A percentile compares a stretch with the other conserved stretches of the same genome.
These are phyloP conservation scores for Arenaria interpres DNA, from an alignment of 2,113 vertebrate species.

Conservation along the genomic window DNA sequence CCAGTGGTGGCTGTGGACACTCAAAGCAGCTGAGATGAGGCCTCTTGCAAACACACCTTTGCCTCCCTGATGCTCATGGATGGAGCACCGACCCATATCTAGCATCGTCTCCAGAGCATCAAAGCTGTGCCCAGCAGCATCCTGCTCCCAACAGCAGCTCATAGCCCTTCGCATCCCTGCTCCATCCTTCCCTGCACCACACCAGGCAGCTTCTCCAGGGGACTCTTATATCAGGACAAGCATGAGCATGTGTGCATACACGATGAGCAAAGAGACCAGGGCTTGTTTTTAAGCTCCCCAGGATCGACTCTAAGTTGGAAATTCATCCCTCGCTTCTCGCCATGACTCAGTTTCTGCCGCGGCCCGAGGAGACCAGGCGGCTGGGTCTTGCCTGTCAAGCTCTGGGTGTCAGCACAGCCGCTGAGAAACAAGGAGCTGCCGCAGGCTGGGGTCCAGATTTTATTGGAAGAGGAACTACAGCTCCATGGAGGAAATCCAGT, in stretches of 20 bases:
- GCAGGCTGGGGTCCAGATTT: neutral
- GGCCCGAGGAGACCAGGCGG: neutral
- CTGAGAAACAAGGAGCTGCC: neutral
- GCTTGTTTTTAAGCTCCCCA: neutral
- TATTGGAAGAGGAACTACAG: neutral
- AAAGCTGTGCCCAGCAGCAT: neutral
- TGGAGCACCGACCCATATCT: neutral
- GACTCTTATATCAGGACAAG: fast-evolving
- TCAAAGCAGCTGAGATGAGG: neutral
- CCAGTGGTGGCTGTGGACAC: neutral
- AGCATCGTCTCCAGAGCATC: neutral
- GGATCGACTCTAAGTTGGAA: neutral
- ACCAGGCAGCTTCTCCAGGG: neutral
- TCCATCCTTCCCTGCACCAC: neutral
- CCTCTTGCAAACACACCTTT: neutral
- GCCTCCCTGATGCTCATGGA: fast-evolving
- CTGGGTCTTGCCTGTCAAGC: neutral
- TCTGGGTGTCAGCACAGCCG: neutral
- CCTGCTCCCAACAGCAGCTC: neutral
- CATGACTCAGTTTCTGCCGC: neutral
- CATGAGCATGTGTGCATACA: fast-evolving
- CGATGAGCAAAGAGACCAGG: fast-evolving
- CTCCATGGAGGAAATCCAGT: neutral
- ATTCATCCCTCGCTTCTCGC: neutral
- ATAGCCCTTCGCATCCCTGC: fast-evolving